Conservation (phyloP, 2,888 invertebrate species). For the Steromphala cineraria region DNA sequence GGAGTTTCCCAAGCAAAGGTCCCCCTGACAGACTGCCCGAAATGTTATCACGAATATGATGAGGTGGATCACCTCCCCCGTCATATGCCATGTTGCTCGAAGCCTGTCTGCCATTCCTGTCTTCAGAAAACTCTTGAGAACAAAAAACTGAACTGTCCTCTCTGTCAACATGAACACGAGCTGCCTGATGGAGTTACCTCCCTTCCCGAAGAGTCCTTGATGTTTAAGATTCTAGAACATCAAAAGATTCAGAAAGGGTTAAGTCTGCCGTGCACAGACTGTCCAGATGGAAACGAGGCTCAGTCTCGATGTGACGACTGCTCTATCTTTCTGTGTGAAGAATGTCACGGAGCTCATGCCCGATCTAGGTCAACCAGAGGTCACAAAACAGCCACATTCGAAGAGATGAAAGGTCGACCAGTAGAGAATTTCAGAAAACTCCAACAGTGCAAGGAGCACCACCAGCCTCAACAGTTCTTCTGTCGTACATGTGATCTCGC, state of each 20-base stretch:
- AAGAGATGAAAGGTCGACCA: neutral
- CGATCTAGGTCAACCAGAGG: neutral
- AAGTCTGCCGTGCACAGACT: neutral
- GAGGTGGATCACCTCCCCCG: neutral
- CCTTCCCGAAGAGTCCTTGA: neutral
- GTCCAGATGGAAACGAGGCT: neutral
- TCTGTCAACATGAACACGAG: neutral
- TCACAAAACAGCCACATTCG: neutral
- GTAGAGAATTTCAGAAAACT: neutral
- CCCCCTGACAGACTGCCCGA: too few species aligned
- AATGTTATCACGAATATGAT: neutral
- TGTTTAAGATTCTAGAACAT: neutral
- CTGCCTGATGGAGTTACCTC: neutral
- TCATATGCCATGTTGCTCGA: neutral
- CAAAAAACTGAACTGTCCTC: neutral
- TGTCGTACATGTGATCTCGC: neutral
- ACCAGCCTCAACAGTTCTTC: neutral
- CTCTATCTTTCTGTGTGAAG: neutral
- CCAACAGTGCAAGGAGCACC: neutral
- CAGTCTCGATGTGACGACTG: neutral
- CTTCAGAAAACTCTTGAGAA: neutral
- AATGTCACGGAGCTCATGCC: neutral
- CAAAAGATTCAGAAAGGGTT: neutral
- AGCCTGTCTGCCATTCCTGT: neutral
- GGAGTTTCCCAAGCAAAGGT: too few species aligned